Evolutionary conservation across 2,797 vertebrate genomes (phyloP).

Genomic region (Lepus townsendii): DNA sequence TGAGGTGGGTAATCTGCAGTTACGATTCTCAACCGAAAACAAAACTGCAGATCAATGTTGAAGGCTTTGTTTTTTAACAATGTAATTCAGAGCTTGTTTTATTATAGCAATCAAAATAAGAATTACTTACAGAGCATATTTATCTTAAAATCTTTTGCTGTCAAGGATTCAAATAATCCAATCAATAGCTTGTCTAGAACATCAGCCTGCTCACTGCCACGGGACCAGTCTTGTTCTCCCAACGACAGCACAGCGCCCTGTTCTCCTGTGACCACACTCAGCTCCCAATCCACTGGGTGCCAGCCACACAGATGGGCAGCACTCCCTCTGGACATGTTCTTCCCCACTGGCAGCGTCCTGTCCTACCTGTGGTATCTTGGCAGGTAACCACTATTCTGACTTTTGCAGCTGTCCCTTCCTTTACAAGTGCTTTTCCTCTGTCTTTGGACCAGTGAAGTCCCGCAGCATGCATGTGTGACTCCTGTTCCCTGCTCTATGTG

Average conservation of each 20-base stretch:
- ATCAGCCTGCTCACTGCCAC: neutral
- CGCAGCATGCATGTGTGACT: accelerated
- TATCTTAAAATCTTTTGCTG: neutral
- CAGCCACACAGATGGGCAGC: neutral
- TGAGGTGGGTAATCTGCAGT: neutral
- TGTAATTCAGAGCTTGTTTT: neutral
- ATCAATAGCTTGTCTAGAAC: neutral
- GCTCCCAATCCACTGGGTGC: neutral
- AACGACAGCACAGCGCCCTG: too few relatives aligned
- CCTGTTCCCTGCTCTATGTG: neutral
- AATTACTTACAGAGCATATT: neutral
- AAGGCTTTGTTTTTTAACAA: neutral
- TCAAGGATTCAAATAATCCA: neutral
- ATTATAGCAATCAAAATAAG: neutral
- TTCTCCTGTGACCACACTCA: too few relatives aligned
- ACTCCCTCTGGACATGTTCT: neutral
- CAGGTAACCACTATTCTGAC: neutral
- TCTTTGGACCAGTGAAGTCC: neutral
- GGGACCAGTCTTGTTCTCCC: neutral
- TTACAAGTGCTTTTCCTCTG: neutral
- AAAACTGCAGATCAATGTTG: neutral
- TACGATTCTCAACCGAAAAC: neutral
- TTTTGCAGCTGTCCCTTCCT: too few relatives aligned
- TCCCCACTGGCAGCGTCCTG: neutral
- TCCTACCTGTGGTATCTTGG: too few relatives aligned